Base-by-base conservation (phyloP, 2,888 invertebrate species). In the Cancer borealis region DNA sequence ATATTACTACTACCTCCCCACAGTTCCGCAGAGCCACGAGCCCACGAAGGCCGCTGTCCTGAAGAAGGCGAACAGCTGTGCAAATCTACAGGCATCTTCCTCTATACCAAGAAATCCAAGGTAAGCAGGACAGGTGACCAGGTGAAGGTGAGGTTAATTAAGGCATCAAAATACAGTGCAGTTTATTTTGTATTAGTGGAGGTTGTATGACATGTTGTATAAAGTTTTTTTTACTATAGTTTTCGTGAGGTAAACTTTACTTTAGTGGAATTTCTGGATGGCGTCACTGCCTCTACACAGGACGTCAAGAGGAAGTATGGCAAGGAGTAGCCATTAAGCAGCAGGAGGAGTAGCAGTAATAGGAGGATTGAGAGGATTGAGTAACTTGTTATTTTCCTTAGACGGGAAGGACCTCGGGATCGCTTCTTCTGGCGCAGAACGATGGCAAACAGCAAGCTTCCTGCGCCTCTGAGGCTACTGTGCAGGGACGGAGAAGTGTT, bases 401-500 rank as follows among this genome's bases (percentile, higher is more conserved):
- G 89, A 26, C 79, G 54, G 89, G 87, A n/a, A 92, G 92, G 92
- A 92, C 94, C 10, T 49, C 54, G 14, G 94, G 94, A 3, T 39
- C 92, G 14, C 54, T 94, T 26, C 94, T 88, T 45, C 54, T 94
- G 45, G 92, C 66, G 3, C 14, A 88, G 14, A 89, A 66, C 2
- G 47, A 66, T 14, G 92, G 10, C 14, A 94, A 94, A 47, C 60
- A 89, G 39, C 88, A 66, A 21, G 66, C n/a, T 47, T 45, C 46
- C 46, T 94, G 94, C 45, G 94, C 94, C 91, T 94, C 94, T 17
- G 94, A 94, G 94, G 94, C 5, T 94, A 94, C 91, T 94, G 94
- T 79, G 21, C 14, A 17, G 12, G n/a, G 26, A 92, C 92, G 6
- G 84, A 94, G 90, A 93, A 88, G 88, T 94, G 94, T 39, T 94